phyloP scores from a whole-genome alignment of 2,888 invertebrate species.

The Meteorus cinctellus region DNA sequence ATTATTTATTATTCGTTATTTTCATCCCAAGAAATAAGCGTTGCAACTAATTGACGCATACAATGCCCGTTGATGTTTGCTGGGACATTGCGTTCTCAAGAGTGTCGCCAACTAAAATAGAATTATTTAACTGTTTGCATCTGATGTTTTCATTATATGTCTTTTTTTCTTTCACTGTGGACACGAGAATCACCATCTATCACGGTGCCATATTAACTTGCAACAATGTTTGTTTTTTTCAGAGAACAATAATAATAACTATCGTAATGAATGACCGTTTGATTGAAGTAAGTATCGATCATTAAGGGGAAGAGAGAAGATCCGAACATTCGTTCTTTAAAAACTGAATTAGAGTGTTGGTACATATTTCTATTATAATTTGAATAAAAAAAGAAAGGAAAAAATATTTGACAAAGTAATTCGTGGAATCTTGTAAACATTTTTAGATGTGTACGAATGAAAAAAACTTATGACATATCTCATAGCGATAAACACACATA shows the following conservation, averaged over 20 bases:
- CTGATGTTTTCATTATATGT: not conserved
- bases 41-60: not conserved
- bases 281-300: not conserved
- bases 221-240: not conserved
- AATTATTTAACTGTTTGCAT: not conserved
- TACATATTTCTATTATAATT: not conserved
- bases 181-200: not conserved
- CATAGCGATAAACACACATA: not conserved
- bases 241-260: not conserved
- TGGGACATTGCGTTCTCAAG: not conserved
- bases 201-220: not conserved
- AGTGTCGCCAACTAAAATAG: not conserved
- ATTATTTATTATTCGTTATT: constrained; percentile 59
- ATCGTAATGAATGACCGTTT: not conserved
- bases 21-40: not conserved
- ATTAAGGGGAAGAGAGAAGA: not conserved
- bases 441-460: not conserved
- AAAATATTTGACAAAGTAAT: not conserved
- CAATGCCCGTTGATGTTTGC: not conserved
- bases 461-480: not conserved
- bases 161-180: not conserved
- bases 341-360: not conserved
- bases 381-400: not conserved
- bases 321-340: not conserved
- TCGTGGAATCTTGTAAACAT: not conserved